Evolutionary conservation across 2,797 vertebrate species (phyloP).

Genomic region (Oreochromis grahami): DNA sequence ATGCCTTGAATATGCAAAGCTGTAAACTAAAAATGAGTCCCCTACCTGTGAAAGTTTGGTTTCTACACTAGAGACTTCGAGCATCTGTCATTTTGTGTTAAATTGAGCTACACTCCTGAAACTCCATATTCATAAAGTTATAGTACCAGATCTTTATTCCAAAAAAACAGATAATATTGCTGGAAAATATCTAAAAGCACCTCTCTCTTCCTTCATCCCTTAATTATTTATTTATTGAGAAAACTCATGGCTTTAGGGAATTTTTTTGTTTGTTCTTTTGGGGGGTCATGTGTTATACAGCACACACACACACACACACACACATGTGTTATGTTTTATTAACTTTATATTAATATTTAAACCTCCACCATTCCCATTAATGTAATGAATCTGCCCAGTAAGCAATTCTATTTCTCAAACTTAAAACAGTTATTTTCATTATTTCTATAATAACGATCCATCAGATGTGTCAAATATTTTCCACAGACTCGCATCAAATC

Average conservation of each 20-base stretch:
- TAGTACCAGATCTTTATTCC: not conserved
- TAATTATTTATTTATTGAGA: not conserved
- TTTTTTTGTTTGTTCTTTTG: not conserved
- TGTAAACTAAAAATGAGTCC: not conserved
- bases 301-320: rapidly evolving
- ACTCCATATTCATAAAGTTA: not conserved
- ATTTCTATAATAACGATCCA: not conserved
- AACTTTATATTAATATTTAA: not conserved
- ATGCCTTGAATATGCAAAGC: not conserved
- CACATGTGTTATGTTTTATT: not conserved
- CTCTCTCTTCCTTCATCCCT: not conserved
- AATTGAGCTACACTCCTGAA: not conserved
- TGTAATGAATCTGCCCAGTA: not conserved
- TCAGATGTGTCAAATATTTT: not conserved
- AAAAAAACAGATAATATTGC: not conserved
- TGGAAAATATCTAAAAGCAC: not conserved
- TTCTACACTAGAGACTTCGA: not conserved
- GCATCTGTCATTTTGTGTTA: not conserved
- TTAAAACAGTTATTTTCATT: not conserved
- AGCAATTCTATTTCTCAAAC: not conserved
- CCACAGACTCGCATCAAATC: not conserved
- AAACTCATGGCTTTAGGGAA: not conserved
- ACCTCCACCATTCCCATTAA: not conserved
- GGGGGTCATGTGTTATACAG: not conserved
- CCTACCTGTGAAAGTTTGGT: not conserved